Base-by-base conservation (phyloP, 1,140 invertebrate genomes). In the Drosophila leontia region DNA sequence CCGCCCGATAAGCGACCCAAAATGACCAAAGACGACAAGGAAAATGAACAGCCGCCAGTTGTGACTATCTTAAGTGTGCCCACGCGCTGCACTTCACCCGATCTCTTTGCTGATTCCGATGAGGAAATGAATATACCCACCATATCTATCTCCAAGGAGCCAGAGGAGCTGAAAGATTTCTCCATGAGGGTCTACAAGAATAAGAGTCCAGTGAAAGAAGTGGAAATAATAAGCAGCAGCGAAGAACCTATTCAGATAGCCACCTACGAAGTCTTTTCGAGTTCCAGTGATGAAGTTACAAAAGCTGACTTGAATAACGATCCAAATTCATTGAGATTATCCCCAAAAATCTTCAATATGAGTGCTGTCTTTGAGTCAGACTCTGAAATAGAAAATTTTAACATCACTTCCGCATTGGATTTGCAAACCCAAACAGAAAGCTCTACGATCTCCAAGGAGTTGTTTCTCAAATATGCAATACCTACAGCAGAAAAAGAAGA, bases 61-160 rank as follows among this genome's bases (percentile, higher is more conserved):
- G 45, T 50, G 47, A 32, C 50, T 1, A 48, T 11, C 7, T 26
- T 82, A 19, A 60, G 23, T 19, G 4, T 67, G 35, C 60, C 83
- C 9, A 56, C 68, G 0, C 81, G 87, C 8, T 83, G 78, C 55
- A 77, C 57, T 23, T 92, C 91, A 1, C 91, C 91, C 17, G 91
- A 92, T 75, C 69, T 92, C 26, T 92, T 92, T 61, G 91, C 78
- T 11, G 91, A 92, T 42, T 92, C 91, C 2, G 91, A 92, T 53
- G 26, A 47, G n/a, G 75, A 57, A 11, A 23, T 34, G 0, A 23
- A 60, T 29, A 37, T 37, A 0, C 53, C 53, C 32, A 19, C 42
- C 0, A 13, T 13, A 9, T 17, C 37, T n/a, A 7, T 53, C 1
- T 23, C 23, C 2, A 45, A 47, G 7, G 59, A 78, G n/a, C 35